These are phyloP conservation scores for Colaptes auratus DNA, from an alignment of 2,113 vertebrate genomes.

Conservation along the genomic window DNA sequence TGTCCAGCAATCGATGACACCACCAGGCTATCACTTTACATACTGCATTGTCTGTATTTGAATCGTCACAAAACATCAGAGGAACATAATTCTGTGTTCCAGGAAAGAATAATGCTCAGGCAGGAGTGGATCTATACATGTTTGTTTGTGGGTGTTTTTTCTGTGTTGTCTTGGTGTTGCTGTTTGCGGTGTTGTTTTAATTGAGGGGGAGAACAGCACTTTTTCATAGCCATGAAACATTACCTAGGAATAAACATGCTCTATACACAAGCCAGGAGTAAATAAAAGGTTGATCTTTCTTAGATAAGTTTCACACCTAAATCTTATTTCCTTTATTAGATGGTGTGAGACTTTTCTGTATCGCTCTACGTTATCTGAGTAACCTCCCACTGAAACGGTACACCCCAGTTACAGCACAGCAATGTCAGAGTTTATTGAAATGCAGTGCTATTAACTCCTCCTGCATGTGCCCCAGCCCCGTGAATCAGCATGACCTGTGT, in stretches of 20 bases:
- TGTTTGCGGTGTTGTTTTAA: too few species aligned
- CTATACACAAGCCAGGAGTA: background rate
- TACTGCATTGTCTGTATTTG: background rate
- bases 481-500: background rate
- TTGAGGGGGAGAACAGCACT: background rate
- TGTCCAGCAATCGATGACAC: background rate
- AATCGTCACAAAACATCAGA: background rate
- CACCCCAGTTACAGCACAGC: background rate
- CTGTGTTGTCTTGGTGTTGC: too few species aligned
- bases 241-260: background rate
- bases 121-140: background rate
- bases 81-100: background rate
- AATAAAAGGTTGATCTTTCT: background rate
- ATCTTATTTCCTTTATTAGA: background rate
- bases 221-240: background rate
- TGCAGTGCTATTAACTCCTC: slow-evolving; percentile 6
- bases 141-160: too few species aligned
- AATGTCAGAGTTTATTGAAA: background rate
- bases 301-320: background rate
- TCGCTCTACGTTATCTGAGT: background rate
- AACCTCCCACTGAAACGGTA: background rate
- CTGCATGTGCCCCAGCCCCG: background rate
- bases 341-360: background rate
- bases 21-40: background rate
- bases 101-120: background rate